Percentiles rank a stretch among this genome's conserved stretches.
phyloP scores from a whole-genome alignment of 2,888 invertebrate genomes.

The Charanyca ferruginea region DNA sequence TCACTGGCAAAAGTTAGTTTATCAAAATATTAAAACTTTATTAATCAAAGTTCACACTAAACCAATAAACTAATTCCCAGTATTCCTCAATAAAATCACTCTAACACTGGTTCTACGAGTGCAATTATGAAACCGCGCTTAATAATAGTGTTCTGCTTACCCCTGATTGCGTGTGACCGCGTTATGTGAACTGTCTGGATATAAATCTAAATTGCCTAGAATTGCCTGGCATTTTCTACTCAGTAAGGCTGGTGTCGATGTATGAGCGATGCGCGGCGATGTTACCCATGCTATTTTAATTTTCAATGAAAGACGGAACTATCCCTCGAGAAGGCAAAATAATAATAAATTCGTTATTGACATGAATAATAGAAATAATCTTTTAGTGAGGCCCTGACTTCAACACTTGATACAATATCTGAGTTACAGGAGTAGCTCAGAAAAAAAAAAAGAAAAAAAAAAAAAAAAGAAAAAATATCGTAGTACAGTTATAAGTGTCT shows the following conservation, averaged over 20 bases:
- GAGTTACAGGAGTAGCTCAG: too few species aligned
- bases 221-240: constrained; percentile 28
- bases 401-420: too few species aligned
- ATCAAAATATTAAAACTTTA: too few species aligned
- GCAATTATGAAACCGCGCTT: constrained; percentile 34
- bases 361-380: too few species aligned
- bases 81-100: constrained; percentile 33
- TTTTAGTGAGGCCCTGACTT: too few species aligned
- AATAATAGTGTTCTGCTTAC: constrained; percentile 57
- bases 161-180: constrained; percentile 76
- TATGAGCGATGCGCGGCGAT: constrained; percentile 9
- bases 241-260: not conserved
- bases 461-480: too few species aligned
- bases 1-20: too few species aligned
- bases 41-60: constrained; percentile 21
- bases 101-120: constrained; percentile 28
- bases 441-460: too few species aligned
- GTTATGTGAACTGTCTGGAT: constrained; percentile 79
- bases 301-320: too few species aligned
- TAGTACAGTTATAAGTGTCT: too few species aligned
- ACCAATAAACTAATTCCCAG: constrained; percentile 33
- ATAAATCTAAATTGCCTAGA: constrained; percentile 78
- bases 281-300: constrained; percentile 5
- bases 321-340: too few species aligned
- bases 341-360: too few species aligned